Conservation (phyloP, 64 coral and sea anemone genomes). For the Stichodactyla mertensii region DNA sequence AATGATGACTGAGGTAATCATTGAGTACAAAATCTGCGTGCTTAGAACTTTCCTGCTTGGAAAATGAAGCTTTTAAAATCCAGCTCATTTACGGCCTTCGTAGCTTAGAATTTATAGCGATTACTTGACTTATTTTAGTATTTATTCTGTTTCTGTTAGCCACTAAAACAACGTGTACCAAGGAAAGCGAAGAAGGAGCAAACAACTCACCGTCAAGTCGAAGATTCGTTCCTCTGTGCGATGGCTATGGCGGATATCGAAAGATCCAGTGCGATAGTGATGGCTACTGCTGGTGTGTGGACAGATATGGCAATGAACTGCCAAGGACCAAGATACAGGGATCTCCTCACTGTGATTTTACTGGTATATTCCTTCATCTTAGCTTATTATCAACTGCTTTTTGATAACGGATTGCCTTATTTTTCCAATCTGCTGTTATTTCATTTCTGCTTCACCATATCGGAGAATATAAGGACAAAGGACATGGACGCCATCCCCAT, state of each 20-base stretch:
- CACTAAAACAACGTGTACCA: conserved; percentile 39
- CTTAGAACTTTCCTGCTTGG: too few relatives aligned
- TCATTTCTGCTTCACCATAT: too few relatives aligned
- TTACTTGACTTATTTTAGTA: background rate
- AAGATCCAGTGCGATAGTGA: conserved; percentile 42
- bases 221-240: conserved; percentile 49
- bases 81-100: too few relatives aligned
- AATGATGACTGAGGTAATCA: background rate
- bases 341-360: conserved; percentile 22
- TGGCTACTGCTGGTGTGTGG: conserved; percentile 70
- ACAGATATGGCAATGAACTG: conserved; percentile 61
- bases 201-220: background rate
- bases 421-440: too few relatives aligned
- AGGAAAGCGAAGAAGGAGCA: conserved; percentile 46
- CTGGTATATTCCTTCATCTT: background rate
- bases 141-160: background rate
- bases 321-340: conserved; percentile 54
- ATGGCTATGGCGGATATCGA: conserved; percentile 36
- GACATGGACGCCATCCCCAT: too few relatives aligned
- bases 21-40: too few relatives aligned
- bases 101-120: too few relatives aligned
- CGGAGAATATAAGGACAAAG: too few relatives aligned
- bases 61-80: too few relatives aligned
- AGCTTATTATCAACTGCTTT: too few relatives aligned
- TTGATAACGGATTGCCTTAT: too few relatives aligned